These are phyloP conservation scores for Pseudochirops cupreus DNA, from an alignment of 2,797 vertebrate species.

Conservation along the genomic window DNA sequence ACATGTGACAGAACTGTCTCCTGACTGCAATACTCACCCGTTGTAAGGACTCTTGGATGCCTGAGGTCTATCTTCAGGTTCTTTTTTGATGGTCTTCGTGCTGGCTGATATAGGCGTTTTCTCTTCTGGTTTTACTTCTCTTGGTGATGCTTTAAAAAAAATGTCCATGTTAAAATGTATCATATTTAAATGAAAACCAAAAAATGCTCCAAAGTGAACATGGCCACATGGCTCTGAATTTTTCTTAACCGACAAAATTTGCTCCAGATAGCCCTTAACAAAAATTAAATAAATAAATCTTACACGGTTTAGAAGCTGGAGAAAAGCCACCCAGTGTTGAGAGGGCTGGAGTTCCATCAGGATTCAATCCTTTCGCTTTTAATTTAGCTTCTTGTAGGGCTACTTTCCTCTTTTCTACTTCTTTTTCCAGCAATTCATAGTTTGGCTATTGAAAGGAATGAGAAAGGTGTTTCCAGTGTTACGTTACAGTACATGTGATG, in stretches of 20 bases:
- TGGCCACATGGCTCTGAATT: neutral
- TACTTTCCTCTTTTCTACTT: slow-evolving; percentile 97
- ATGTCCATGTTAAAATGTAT: neutral
- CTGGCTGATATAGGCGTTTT: slow-evolving; percentile 91
- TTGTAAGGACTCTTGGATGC: slow-evolving; percentile 97
- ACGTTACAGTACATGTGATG: neutral
- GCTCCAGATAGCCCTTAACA: neutral
- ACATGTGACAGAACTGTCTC: neutral
- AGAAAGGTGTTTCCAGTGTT: fast-evolving
- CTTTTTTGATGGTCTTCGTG: slow-evolving; percentile 94
- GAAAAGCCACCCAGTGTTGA: slow-evolving; percentile 96
- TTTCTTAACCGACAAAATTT: neutral
- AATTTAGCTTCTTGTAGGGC: slow-evolving; percentile 96
- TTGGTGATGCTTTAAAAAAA: slow-evolving; percentile 90
- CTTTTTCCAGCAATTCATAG: slow-evolving; percentile 96
- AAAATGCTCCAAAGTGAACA: slow-evolving; percentile 9
- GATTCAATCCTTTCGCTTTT: slow-evolving; percentile 98
- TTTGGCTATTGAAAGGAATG: slow-evolving; percentile 90
- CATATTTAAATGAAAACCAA: neutral
- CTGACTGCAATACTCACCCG: slow-evolving; percentile 87
- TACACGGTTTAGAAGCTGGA: slow-evolving; percentile 96
- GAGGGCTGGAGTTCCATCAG: slow-evolving; percentile 97
- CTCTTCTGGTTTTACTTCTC: slow-evolving; percentile 93
- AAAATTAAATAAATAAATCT: slow-evolving; percentile 67
- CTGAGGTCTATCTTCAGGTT: slow-evolving; percentile 93